Evolutionary conservation across 1,140 invertebrate species (phyloP).

Genomic region (Ladona fulva): DNA sequence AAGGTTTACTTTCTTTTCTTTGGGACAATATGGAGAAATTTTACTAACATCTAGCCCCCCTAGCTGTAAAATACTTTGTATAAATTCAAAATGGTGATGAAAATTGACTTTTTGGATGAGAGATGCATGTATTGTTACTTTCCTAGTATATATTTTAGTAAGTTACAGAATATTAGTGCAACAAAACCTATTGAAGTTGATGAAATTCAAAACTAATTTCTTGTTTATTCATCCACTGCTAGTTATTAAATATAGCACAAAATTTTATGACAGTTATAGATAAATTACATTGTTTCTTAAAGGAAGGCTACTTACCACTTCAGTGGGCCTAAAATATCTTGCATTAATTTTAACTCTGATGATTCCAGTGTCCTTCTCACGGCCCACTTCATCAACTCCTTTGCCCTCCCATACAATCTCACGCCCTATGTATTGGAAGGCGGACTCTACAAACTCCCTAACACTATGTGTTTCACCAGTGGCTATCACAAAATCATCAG

Average conservation of each 20-base stretch:
- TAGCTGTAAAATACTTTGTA: too few relatives aligned
- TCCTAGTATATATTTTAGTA: too few relatives aligned
- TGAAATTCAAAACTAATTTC: background rate
- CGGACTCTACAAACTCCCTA: slow-evolving; percentile 87
- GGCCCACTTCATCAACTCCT: slow-evolving; percentile 66
- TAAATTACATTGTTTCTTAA: background rate
- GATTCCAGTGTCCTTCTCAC: slow-evolving; percentile 67
- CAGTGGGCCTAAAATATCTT: slow-evolving; percentile 94
- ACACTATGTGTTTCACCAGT: slow-evolving; percentile 94
- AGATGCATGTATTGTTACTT: too few relatives aligned
- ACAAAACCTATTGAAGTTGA: background rate
- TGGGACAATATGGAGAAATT: too few relatives aligned
- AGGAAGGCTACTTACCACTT: slow-evolving; percentile 77
- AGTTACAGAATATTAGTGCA: too few relatives aligned
- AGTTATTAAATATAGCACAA: too few relatives aligned
- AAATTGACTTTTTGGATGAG: too few relatives aligned
- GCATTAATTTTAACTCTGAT: slow-evolving; percentile 86
- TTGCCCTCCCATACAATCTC: slow-evolving; percentile 76
- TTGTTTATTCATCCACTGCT: too few relatives aligned
- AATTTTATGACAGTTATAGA: too few relatives aligned
- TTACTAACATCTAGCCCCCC: too few relatives aligned
- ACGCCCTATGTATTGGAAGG: slow-evolving; percentile 72
- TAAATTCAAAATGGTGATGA: too few relatives aligned
- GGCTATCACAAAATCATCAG: slow-evolving; percentile 96
- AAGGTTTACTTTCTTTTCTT: too few relatives aligned